phyloP scores from a whole-genome alignment of 1,140 invertebrate species.

The Coelopa frigida region DNA sequence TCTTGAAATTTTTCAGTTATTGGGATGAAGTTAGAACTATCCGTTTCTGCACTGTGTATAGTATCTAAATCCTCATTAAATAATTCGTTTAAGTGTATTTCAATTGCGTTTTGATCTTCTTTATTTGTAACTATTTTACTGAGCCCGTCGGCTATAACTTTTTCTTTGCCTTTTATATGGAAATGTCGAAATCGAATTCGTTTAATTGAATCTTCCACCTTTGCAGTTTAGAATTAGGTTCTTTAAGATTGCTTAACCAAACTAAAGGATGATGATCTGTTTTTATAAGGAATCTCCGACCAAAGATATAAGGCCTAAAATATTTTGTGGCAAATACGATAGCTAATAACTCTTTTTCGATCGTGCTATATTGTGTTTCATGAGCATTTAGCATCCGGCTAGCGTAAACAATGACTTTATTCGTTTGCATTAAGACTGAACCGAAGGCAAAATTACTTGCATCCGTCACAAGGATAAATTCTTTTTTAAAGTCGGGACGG shows the following conservation, averaged over 20 bases:
- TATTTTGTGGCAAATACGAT: slow-evolving; percentile 42
- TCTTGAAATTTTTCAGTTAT: slow-evolving; percentile 11
- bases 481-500: slow-evolving; percentile 13
- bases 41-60: slow-evolving; percentile 8
- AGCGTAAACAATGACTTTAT: slow-evolving; percentile 31
- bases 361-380: slow-evolving; percentile 40
- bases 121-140: slow-evolving; percentile 12
- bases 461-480: slow-evolving; percentile 18
- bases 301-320: slow-evolving; percentile 34
- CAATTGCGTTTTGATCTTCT: too few species aligned
- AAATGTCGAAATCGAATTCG: slow-evolving; percentile 21
- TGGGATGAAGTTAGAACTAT: slow-evolving; percentile 1
- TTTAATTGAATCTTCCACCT: slow-evolving; percentile 17
- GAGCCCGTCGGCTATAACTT: slow-evolving; percentile 18
- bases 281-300: slow-evolving; percentile 17
- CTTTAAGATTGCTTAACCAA: slow-evolving; percentile 17
- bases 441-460: slow-evolving; percentile 10
- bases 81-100: slow-evolving; percentile 1
- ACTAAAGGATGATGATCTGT: slow-evolving; percentile 18
- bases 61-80: slow-evolving; percentile 10
- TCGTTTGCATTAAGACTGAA: slow-evolving; percentile 10
- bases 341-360: slow-evolving; percentile 25
- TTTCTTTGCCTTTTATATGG: slow-evolving; percentile 26
- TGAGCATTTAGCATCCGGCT: slow-evolving; percentile 41
- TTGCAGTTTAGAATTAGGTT: slow-evolving; percentile 17